Conservation (phyloP, 2,888 invertebrate species). For the Didymodactylos carnosus region DNA sequence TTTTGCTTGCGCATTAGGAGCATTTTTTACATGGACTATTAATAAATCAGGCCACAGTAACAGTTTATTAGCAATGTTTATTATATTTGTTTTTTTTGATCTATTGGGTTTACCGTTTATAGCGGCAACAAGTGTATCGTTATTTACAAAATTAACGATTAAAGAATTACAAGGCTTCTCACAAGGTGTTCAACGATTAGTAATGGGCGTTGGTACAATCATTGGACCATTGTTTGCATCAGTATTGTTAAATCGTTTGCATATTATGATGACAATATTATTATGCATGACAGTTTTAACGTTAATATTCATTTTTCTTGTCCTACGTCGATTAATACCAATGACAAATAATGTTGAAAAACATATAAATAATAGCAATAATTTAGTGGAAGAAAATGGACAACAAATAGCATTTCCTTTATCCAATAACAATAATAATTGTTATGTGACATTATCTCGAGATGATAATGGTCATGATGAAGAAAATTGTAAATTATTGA, state of each 20-base stretch:
- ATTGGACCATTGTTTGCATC: not conserved
- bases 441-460: not conserved
- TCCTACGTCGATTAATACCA: not conserved
- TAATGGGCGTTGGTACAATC: conserved; percentile 24
- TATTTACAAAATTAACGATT: conserved; percentile 25
- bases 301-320: not conserved
- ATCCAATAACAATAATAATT: not conserved
- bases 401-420: not conserved
- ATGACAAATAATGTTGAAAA: not conserved
- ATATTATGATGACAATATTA: not conserved
- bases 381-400: not conserved
- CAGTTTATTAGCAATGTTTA: conserved; percentile 16
- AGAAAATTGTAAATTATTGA: too few relatives aligned
- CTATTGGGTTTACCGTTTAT: conserved; percentile 25
- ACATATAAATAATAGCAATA: not conserved
- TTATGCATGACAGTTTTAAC: not conserved
- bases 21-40: conserved; percentile 17
- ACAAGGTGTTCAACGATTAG: conserved; percentile 25
- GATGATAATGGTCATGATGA: not conserved
- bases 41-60: not conserved
- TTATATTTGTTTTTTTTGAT: conserved; percentile 21
- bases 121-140: conserved; percentile 23
- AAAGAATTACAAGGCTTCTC: conserved; percentile 26
- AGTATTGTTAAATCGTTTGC: not conserved
- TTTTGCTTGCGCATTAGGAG: conserved; percentile 24